Conservation (phyloP, 2,888 invertebrate species). For the Apodemia mormo region DNA sequence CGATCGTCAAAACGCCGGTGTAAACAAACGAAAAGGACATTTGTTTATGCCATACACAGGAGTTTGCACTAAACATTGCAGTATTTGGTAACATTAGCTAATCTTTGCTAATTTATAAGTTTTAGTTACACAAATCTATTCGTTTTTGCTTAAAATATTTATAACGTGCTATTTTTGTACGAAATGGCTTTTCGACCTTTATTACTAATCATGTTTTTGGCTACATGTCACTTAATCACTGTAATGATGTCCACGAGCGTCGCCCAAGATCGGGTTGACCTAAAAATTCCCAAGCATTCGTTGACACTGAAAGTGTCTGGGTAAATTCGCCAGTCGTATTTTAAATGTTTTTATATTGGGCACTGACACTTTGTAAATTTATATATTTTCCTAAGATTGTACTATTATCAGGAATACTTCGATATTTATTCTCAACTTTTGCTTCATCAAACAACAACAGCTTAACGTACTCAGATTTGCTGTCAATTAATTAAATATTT, state of each 20-base stretch:
- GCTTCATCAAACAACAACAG: too few relatives aligned
- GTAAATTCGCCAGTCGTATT: slow-evolving; percentile 11
- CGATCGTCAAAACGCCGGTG: slow-evolving; percentile 46
- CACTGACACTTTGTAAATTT: background rate
- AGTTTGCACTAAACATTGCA: background rate
- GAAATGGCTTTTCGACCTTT: slow-evolving; percentile 6
- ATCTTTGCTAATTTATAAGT: background rate
- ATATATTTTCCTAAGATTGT: background rate
- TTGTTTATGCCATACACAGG: slow-evolving; percentile 5
- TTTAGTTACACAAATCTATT: background rate
- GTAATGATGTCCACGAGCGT: slow-evolving; percentile 7
- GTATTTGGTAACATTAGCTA: background rate
- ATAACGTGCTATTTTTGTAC: background rate
- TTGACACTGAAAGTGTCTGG: slow-evolving; percentile 13
- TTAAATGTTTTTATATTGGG: background rate
- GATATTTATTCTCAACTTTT: too few relatives aligned
- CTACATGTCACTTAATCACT: slow-evolving; percentile 11
- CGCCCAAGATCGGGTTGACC: slow-evolving; percentile 8
- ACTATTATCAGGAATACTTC: too few relatives aligned
- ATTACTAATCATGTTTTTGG: slow-evolving; percentile 1
- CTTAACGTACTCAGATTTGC: too few relatives aligned
- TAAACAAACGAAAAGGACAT: slow-evolving; percentile 59
- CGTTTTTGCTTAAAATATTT: background rate
- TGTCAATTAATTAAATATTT: too few relatives aligned
- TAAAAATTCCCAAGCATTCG: slow-evolving; percentile 13